Conservation (phyloP, 1,140 invertebrate species). For the Orius insidiosus region DNA sequence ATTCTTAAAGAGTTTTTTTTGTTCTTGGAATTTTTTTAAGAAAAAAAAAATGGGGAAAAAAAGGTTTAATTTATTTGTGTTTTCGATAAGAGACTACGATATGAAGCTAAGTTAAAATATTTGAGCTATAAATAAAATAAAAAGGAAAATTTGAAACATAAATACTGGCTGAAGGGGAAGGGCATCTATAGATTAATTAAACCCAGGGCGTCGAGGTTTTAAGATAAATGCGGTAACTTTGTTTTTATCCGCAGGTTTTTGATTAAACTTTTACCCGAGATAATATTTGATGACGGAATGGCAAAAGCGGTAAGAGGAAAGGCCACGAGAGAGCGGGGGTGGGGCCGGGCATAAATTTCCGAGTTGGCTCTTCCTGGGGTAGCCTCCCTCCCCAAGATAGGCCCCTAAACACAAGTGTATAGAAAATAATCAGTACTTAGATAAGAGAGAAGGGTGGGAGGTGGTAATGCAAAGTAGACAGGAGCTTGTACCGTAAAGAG, state of each 20-base stretch:
- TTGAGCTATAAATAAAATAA: too few species aligned
- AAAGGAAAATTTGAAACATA: too few species aligned
- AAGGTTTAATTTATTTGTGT: too few species aligned
- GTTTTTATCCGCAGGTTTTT: conserved; percentile 15
- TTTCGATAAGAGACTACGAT: too few species aligned
- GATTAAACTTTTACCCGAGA: conserved; percentile 14
- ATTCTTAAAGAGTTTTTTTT: too few species aligned
- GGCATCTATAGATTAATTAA: too few species aligned
- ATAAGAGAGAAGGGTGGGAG: background rate
- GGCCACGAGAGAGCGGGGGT: background rate
- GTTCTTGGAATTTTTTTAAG: too few species aligned
- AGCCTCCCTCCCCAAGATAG: conserved; percentile 1
- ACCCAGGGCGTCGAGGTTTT: too few species aligned
- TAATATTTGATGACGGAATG: conserved; percentile 16
- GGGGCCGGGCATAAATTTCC: conserved; percentile 13
- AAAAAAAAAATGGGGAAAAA: too few species aligned
- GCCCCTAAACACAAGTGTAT: conserved; percentile 4
- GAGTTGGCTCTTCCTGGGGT: background rate
- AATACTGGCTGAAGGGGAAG: too few species aligned
- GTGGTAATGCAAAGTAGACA: conserved; percentile 8
- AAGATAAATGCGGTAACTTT: conserved; percentile 12
- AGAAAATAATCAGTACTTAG: conserved; percentile 14
- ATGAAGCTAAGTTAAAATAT: too few species aligned
- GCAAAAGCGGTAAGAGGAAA: background rate
- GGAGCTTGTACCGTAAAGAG: background rate